These are phyloP conservation scores for Catagonus wagneri DNA, from an alignment of 2,113 vertebrate genomes.

Conservation along the genomic window DNA sequence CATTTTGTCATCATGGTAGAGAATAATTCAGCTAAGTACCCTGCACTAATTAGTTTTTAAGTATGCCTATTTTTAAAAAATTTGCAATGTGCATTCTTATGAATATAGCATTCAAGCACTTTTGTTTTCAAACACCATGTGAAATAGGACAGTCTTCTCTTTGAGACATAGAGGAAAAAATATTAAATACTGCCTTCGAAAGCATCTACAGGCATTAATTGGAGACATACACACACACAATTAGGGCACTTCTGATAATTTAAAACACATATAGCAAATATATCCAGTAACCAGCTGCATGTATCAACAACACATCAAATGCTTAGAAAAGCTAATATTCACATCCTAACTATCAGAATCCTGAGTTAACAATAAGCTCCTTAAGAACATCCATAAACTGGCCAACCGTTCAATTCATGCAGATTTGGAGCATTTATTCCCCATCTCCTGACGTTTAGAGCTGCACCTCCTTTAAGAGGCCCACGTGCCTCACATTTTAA, in stretches of 20 bases:
- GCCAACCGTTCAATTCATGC: not conserved
- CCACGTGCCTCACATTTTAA: not conserved
- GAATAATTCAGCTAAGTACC: not conserved
- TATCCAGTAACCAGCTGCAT: not conserved
- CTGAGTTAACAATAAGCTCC: not conserved
- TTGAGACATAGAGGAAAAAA: not conserved
- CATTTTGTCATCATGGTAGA: slow-evolving; percentile 3
- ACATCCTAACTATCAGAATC: not conserved
- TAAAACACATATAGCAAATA: not conserved
- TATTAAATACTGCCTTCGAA: not conserved
- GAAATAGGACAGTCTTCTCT: slow-evolving; percentile 10
- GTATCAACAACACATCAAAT: not conserved
- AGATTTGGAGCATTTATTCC: not conserved
- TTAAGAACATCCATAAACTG: not conserved
- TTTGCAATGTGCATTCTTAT: not conserved
- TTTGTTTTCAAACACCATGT: not conserved
- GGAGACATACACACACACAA: not conserved
- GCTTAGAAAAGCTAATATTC: not conserved
- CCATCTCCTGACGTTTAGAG: not conserved
- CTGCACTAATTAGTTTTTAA: not conserved
- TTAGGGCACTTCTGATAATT: not conserved
- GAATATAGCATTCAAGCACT: not conserved
- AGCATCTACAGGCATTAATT: not conserved
- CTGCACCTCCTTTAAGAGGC: not conserved
- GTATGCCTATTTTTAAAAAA: not conserved